Conservation (phyloP, 2,113 vertebrate genomes). For the Platichthys flesus region DNA sequence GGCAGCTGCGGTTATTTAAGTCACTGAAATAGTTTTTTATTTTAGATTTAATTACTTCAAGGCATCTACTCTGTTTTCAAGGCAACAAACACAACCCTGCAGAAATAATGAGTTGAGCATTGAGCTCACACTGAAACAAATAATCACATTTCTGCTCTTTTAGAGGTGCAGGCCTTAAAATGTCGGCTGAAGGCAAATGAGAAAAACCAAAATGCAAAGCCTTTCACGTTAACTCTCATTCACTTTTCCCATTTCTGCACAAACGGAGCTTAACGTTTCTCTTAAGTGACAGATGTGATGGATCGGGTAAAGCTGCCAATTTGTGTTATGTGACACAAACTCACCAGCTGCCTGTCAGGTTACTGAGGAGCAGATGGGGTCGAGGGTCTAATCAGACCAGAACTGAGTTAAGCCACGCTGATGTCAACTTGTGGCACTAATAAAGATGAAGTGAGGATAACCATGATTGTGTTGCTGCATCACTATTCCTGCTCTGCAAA, state of each 20-base stretch:
- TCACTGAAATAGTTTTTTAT: not conserved
- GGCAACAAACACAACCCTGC: not conserved
- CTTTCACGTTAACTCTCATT: slow-evolving; percentile 46
- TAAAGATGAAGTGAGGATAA: slow-evolving; percentile 43
- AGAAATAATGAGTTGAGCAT: not conserved
- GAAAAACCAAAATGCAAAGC: slow-evolving; percentile 15
- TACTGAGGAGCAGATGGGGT: slow-evolving; percentile 64
- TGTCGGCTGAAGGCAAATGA: not conserved
- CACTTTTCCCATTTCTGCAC: slow-evolving; percentile 22
- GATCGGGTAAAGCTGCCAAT: slow-evolving; percentile 44
- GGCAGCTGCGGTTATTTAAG: not conserved
- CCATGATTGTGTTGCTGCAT: not conserved
- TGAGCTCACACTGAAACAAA: no score
- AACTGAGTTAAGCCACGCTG: slow-evolving; percentile 43
- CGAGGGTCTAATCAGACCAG: slow-evolving; percentile 49
- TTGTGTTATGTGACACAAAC: slow-evolving; percentile 27
- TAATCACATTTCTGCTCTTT: not conserved
- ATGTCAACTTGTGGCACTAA: slow-evolving; percentile 47
- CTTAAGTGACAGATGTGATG: slow-evolving; percentile 60
- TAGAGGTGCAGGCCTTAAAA: not conserved
- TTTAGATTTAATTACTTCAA: not conserved
- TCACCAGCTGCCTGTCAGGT: slow-evolving; percentile 36
- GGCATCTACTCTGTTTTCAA: not conserved
- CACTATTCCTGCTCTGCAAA: not conserved
- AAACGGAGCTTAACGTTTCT: not conserved